Conservation (phyloP, 2,113 vertebrate species). For the Sialia sialis region DNA sequence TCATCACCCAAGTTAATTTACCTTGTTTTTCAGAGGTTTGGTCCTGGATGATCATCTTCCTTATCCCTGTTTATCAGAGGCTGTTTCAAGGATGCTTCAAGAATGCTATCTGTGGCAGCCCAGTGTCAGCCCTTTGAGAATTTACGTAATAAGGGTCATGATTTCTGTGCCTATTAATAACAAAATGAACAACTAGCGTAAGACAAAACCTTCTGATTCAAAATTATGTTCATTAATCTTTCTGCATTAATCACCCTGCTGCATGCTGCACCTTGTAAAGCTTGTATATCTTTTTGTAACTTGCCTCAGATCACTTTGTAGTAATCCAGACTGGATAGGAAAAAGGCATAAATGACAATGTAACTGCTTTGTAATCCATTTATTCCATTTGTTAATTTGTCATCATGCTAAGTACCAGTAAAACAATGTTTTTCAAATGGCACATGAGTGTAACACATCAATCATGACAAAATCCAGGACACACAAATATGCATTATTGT, state of each 20-base stretch:
- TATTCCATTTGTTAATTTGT: conserved; percentile 51
- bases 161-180: neutral
- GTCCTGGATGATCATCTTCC: neutral
- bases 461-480: neutral
- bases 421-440: conserved; percentile 35
- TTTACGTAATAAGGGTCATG: neutral
- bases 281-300: conserved; percentile 25
- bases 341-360: conserved; percentile 24
- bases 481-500: neutral
- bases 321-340: neutral
- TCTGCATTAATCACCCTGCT: conserved; percentile 35
- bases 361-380: conserved; percentile 34
- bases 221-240: conserved; percentile 57
- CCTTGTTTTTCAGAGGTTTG: neutral
- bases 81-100: neutral
- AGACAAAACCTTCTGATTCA: conserved; percentile 18
- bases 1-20: neutral
- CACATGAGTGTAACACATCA: neutral
- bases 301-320: conserved; percentile 12
- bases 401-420: conserved; percentile 21
- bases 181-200: neutral
- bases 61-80: neutral
- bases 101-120: neutral
- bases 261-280: conserved; percentile 1
- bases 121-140: neutral